These are phyloP conservation scores for Clangula hyemalis DNA, from an alignment of 2,797 vertebrate genomes.

Conservation along the genomic window DNA sequence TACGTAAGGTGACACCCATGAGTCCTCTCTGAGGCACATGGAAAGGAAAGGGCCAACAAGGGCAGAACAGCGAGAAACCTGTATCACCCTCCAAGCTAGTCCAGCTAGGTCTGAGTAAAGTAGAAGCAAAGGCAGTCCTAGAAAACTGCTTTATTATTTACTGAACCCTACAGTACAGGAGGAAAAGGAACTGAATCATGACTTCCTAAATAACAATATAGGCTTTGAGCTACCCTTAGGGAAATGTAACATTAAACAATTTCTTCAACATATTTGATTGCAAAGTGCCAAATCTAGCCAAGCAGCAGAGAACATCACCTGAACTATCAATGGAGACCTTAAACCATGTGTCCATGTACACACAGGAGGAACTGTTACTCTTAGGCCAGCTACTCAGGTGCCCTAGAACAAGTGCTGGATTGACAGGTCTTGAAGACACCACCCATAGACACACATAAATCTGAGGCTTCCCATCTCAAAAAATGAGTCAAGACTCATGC, in stretches of 20 bases:
- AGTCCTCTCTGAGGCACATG: not conserved
- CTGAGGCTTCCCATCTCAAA: not conserved
- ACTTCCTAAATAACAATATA: not conserved
- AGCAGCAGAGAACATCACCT: not conserved
- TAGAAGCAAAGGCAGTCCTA: not conserved
- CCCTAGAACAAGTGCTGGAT: not conserved
- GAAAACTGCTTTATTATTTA: not conserved
- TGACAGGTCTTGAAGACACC: not conserved
- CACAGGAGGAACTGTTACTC: not conserved
- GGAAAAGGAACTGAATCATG: not conserved
- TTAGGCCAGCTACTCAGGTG: not conserved
- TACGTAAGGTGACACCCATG: not conserved
- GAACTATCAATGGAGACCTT: not conserved
- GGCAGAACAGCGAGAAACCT: not conserved
- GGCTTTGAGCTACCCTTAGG: not conserved
- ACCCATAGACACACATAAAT: not conserved
- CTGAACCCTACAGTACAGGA: not conserved
- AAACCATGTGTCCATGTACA: not conserved
- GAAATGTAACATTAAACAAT: not conserved
- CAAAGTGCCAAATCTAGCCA: not conserved
- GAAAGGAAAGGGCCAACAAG: not conserved
- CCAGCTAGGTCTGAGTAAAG: not conserved
- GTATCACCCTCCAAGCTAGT: not conserved
- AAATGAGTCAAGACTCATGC: not conserved
- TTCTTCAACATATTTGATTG: not conserved